Conservation (phyloP, 2,113 vertebrate genomes). For the Empidonax alnorum region DNA sequence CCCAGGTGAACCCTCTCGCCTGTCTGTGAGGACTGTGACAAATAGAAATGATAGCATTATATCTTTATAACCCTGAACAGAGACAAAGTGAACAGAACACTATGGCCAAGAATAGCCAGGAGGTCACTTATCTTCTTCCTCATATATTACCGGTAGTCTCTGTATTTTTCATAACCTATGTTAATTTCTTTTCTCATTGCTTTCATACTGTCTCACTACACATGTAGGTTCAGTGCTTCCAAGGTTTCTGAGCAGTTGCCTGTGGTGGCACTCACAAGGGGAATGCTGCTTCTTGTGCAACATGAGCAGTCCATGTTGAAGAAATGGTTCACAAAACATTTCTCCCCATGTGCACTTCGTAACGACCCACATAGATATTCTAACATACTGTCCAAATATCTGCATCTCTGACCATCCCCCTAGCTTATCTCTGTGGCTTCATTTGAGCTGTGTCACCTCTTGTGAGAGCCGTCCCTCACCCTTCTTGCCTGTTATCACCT, state of each 20-base stretch:
- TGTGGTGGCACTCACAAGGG: background rate
- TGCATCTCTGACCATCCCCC: background rate
- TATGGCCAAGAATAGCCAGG: background rate
- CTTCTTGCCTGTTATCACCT: background rate
- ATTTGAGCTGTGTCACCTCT: background rate
- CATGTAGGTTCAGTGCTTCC: background rate
- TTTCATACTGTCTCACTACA: background rate
- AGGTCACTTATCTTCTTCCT: background rate
- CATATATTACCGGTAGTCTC: background rate
- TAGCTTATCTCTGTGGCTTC: background rate
- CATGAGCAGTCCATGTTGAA: background rate
- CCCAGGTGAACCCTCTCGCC: background rate
- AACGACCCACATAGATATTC: background rate
- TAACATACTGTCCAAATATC: background rate
- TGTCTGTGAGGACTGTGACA: background rate
- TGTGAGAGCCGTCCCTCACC: background rate
- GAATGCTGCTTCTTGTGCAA: background rate
- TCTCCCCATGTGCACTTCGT: background rate
- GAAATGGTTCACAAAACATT: background rate
- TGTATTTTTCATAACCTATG: background rate
- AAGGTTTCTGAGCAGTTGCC: background rate
- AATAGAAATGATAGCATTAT: background rate
- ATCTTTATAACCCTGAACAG: background rate
- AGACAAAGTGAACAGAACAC: background rate
- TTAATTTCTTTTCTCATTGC: background rate